phyloP scores from a whole-genome alignment of 1,140 invertebrate genomes.

The Trinorchestia longiramus region DNA sequence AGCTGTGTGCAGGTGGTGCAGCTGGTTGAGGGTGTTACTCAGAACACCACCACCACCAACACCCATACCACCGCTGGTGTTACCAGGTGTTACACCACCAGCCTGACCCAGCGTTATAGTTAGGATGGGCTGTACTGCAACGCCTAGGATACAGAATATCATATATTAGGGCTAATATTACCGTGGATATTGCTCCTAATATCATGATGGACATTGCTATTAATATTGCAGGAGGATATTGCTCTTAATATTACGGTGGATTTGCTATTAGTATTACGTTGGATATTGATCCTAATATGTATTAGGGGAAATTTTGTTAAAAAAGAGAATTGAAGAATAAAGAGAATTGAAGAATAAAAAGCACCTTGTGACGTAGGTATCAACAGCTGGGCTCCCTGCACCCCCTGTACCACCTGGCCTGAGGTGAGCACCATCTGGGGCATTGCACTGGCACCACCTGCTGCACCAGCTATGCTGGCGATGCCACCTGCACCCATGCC shows the following conservation, averaged over 20 bases:
- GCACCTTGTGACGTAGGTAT: conserved; percentile 94
- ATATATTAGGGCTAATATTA: background rate
- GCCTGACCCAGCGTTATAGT: conserved; percentile 90
- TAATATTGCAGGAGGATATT: background rate
- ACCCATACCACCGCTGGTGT: conserved; percentile 62
- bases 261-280: background rate
- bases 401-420: conserved; percentile 89
- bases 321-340: too few species aligned
- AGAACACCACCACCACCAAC: conserved; percentile 68
- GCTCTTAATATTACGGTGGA: background rate
- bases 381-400: conserved; percentile 91
- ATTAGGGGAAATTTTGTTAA: too few species aligned
- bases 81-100: conserved; percentile 59
- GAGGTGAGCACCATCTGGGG: conserved; percentile 91
- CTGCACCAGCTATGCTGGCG: conserved; percentile 1
- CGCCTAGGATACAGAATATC: conserved; percentile 43
- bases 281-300: background rate
- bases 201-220: background rate
- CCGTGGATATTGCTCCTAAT: background rate
- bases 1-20: conserved; percentile 67
- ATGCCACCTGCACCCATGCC: conserved; percentile 71
- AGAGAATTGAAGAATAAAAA: too few species aligned
- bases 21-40: conserved; percentile 64
- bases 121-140: conserved; percentile 90
- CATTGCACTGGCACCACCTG: conserved; percentile 69